Evolutionary conservation across 2,888 invertebrate genomes (phyloP), one percentile per base, ranked within the genome.

Genomic region (Drosophila niveifrons): DNA sequence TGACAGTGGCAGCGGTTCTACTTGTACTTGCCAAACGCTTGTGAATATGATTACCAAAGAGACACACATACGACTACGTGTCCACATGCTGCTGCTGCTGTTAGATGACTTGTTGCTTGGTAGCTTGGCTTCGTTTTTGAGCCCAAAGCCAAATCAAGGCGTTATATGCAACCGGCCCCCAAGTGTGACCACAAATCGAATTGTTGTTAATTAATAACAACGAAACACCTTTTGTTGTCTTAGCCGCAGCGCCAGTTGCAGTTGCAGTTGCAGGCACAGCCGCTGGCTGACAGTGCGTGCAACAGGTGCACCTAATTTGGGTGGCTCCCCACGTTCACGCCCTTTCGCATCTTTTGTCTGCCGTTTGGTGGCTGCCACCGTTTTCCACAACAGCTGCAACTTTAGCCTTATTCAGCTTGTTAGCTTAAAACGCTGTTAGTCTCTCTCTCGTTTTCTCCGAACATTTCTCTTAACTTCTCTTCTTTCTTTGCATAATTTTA

Each of bases 121-220:
- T 11, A 1, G 23, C 23, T 23, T 23, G 6, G 23, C 23, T 23
- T 23, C 23, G 23, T 23, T 23, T 23, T 23, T 46, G 72, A 66
- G 75, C 76, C 83, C 78, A 78, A 58, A 73, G 69, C 71, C 71
- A 79, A 72, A 67, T 69, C 58, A 51, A 56, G 66, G 67, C 61
- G 66, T 36, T 47, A 50, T 39, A 15, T 17, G 36, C 50, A 53
- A 47, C 62, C 65, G 65, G 83, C 82, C 72, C 55, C 77, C 66
- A 74, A 85, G 83, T 82, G 85, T 75, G 80, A 62, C 78, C 80
- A 78, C 83, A 83, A 86, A 83, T 83, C 83, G 83, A 83, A 83
- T 80, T 75, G 83, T 72, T 76, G 69, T 82, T 82, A 82, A 84
- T 82, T 82, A 84, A 82, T 82, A 82, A 73, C 71, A 80, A 50